These are phyloP conservation scores for Hydrolagus colliei DNA, from an alignment of 2,797 vertebrate species.

Conservation along the genomic window DNA sequence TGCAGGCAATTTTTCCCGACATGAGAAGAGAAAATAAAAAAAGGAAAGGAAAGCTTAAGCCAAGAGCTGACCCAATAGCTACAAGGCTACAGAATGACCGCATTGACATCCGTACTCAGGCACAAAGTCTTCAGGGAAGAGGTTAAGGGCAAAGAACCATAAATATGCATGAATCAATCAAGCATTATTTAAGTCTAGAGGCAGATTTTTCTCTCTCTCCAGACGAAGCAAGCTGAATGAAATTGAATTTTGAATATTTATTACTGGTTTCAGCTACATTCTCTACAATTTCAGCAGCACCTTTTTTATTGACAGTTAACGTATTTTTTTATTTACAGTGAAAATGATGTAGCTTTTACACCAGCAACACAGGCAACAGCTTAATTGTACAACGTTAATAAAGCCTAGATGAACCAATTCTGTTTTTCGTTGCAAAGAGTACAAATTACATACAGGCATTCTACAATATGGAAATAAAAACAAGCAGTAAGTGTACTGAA, in stretches of 20 bases:
- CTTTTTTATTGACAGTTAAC: slow-evolving; percentile 61
- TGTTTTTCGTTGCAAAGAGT: slow-evolving; percentile 49
- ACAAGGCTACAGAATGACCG: too few relatives aligned
- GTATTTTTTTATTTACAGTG: slow-evolving; percentile 68
- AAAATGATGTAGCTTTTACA: slow-evolving; percentile 66
- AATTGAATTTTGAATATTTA: slow-evolving; percentile 68
- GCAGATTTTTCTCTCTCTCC: too few relatives aligned
- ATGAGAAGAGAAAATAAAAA: too few relatives aligned
- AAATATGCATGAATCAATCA: too few relatives aligned
- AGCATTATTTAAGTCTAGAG: too few relatives aligned
- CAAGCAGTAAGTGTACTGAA: slow-evolving; percentile 47
- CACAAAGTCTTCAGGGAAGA: too few relatives aligned
- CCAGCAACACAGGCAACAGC: slow-evolving; percentile 63
- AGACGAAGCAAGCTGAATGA: slow-evolving; percentile 23
- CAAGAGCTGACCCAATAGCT: too few relatives aligned
- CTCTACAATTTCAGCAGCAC: slow-evolving; percentile 82
- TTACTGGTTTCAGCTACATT: slow-evolving; percentile 74
- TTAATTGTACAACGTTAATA: slow-evolving; percentile 67
- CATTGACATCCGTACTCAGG: too few relatives aligned
- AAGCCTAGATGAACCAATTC: slow-evolving; percentile 43
- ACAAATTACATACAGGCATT: slow-evolving; percentile 60
- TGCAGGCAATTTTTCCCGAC: too few relatives aligned
- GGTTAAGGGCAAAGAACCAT: too few relatives aligned
- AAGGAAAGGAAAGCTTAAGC: too few relatives aligned
- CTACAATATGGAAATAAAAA: slow-evolving; percentile 57